Percentiles rank a stretch among this genome's conserved stretches.
These are phyloP conservation scores for Lindbergichthys nudifrons DNA, from an alignment of 2,797 vertebrate genomes.

Conservation along the genomic window DNA sequence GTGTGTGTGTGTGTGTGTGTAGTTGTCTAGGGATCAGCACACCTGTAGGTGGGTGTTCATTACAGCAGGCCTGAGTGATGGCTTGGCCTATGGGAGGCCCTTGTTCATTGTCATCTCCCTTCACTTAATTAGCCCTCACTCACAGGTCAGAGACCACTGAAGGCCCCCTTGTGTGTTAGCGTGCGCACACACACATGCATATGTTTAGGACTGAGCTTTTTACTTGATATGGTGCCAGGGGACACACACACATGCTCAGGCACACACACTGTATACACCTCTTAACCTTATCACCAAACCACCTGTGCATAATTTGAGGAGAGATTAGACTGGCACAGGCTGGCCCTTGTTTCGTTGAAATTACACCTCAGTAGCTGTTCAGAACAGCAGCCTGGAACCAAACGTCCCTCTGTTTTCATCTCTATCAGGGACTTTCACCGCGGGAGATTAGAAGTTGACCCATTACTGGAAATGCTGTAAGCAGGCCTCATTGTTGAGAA, in stretches of 20 bases:
- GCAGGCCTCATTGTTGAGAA: conserved; percentile 56
- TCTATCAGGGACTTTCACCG: conserved; percentile 59
- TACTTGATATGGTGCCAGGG: conserved; percentile 53
- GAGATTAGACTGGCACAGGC: conserved; percentile 67
- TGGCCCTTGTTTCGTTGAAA: conserved; percentile 64
- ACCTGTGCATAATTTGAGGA: conserved; percentile 75
- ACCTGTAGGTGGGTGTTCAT: conserved; percentile 83
- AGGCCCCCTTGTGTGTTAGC: conserved; percentile 46
- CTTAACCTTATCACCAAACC: conserved; percentile 67
- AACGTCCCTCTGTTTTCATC: conserved; percentile 62
- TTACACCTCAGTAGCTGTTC: conserved; percentile 63
- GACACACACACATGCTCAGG: conserved; percentile 34
- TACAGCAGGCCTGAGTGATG: conserved; percentile 81
- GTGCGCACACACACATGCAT: conserved; percentile 41
- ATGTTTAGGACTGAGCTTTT: conserved; percentile 54
- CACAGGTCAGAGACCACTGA: conserved; percentile 67
- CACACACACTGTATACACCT: conserved; percentile 42
- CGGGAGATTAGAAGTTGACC: conserved; percentile 68
- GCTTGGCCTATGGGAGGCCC: conserved; percentile 74
- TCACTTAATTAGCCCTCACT: conserved; percentile 81
- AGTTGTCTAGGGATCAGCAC: conserved; percentile 59
- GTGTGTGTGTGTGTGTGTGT: conserved; percentile 6
- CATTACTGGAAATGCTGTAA: conserved; percentile 70
- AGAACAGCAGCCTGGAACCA: conserved; percentile 54
- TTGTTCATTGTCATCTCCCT: conserved; percentile 82